Conservation (phyloP, 1,140 invertebrate species). For the Colletes latitarsis region DNA sequence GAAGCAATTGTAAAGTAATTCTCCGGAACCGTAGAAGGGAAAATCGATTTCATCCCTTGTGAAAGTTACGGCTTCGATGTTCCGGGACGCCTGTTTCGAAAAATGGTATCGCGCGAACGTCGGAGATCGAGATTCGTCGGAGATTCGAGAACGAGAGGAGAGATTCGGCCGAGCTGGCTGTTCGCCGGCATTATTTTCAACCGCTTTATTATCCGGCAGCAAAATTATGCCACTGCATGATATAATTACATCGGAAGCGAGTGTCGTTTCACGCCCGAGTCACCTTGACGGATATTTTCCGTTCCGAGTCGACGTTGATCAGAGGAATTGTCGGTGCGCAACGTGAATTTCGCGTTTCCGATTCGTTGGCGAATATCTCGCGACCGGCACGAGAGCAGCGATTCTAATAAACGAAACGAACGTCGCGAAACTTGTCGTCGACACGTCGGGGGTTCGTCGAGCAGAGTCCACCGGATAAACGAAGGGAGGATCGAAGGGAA, state of each 20-base stretch:
- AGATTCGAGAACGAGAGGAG: not conserved
- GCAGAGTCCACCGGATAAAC: no score
- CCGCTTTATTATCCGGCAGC: conserved; percentile 59
- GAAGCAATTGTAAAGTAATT: no score
- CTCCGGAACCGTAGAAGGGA: no score
- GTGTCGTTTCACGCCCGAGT: conserved; percentile 63
- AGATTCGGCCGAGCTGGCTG: not conserved
- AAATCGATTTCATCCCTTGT: no score
- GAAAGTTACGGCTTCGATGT: no score
- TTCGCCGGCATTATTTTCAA: conserved; percentile 54
- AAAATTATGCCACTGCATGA: conserved; percentile 61
- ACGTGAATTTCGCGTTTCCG: conserved; percentile 45
- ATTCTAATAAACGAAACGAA: no score
- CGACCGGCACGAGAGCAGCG: no score
- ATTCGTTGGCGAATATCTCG: not conserved
- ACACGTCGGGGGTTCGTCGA: no score
- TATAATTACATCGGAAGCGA: conserved; percentile 62
- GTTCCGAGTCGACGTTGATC: conserved; percentile 40
- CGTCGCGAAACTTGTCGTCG: no score
- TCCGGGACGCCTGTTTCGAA: no score
- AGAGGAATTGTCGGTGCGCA: conserved; percentile 31
- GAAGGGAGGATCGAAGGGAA: no score
- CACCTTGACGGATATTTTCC: conserved; percentile 67
- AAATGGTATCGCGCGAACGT: no score
- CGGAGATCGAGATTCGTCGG: not conserved